Conservation (phyloP, 2,797 vertebrate genomes). For the Cyprinella venusta region DNA sequence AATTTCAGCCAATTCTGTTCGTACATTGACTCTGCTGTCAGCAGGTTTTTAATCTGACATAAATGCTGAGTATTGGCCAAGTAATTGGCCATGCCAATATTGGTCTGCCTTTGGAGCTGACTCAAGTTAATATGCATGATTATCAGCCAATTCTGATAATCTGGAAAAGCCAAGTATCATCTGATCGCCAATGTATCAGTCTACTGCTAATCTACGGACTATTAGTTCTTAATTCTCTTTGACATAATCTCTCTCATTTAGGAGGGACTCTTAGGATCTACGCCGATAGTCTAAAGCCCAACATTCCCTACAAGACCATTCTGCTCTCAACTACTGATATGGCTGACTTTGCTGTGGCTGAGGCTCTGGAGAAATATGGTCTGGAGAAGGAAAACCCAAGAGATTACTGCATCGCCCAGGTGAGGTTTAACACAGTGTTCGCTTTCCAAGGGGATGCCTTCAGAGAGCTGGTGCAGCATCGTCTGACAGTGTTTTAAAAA, state of each 20-base stretch:
- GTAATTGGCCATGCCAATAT: neutral
- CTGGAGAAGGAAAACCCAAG: conserved; percentile 94
- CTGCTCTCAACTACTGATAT: conserved; percentile 94
- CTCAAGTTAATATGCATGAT: neutral
- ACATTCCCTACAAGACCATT: conserved; percentile 98
- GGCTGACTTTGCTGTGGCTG: conserved; percentile 93
- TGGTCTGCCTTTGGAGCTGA: neutral
- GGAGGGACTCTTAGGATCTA: conserved; percentile 96
- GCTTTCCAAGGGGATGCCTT: neutral
- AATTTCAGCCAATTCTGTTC: neutral
- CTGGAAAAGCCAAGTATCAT: neutral
- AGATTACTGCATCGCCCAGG: conserved; percentile 95
- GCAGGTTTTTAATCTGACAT: neutral
- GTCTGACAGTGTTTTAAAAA: neutral
- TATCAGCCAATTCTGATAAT: neutral
- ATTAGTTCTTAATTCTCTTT: neutral
- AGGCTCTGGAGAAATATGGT: conserved; percentile 96
- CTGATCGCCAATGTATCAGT: neutral
- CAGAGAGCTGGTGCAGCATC: neutral
- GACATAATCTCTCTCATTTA: conserved; percentile 64
- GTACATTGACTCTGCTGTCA: neutral
- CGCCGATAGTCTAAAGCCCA: conserved; percentile 95
- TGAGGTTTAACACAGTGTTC: conserved; percentile 64
- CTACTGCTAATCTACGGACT: neutral
- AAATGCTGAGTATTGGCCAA: neutral